Base-by-base conservation (phyloP, 2,113 vertebrate species). In the Muntiacus reevesi region DNA sequence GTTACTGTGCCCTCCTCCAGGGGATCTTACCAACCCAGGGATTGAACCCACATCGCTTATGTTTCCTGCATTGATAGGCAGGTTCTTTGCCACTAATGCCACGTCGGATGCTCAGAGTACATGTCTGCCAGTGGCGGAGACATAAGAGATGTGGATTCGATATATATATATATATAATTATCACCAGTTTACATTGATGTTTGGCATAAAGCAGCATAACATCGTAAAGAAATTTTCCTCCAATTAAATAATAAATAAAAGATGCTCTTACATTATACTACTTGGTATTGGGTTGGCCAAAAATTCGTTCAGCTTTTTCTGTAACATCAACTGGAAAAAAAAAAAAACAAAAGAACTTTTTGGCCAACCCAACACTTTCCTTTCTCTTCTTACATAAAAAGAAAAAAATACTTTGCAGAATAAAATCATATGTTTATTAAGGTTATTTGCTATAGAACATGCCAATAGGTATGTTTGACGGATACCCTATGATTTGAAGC, bases 401-500 rank as follows among this genome's bases (percentile, higher is more conserved):
- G 2, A 74, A 11, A 33, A 78, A 47, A 57, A 45, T 7, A 27
- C 47, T 12, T 30, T 40, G 47, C 17, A 28, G n/a, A 45, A 83
- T 57, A 27, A 83, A 59, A 83, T 19, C 6, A 0, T 62, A 13
- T 12, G 54, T 57, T 64, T 82, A 54, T 88, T 84, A 28, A 9
- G 30, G 30, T 81, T n/a, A 7, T 94, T 78, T 78, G 40, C 28
- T 27, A 30, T 33, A 15, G 10, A 47, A 17, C 7, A 11, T 47
- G 83, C 21, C 40, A 40, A 30, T 14, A 27, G 8, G 13, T 45
- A 2, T 16, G 12, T 97, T 91, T 23, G 71, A 36, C 57, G 55
- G 45, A 85, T 40, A 92, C 13, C 47, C 40, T 95, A 3, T 93
- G 82, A 97, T 98, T 98, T 89, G 25, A 88, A 43, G 36, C 43